These are phyloP conservation scores for Ectropis grisescens DNA, from an alignment of 1,140 invertebrate genomes.

Conservation along the genomic window DNA sequence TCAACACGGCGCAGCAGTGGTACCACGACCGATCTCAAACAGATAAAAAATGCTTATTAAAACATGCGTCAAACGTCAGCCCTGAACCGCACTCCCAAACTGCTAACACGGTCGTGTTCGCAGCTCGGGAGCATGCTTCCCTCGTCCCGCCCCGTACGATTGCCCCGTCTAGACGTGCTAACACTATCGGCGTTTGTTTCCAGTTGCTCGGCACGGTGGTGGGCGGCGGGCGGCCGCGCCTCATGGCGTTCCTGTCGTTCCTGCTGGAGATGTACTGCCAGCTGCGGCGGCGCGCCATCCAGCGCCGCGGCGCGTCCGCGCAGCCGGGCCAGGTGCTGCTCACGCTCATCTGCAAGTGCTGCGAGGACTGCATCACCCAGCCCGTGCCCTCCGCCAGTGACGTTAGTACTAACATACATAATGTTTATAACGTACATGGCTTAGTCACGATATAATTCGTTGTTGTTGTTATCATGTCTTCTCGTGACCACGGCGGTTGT, in stretches of 20 bases:
- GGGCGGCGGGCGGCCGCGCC: constrained; percentile 73
- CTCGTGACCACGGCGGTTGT: no score
- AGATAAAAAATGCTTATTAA: no score
- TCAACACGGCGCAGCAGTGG: constrained; percentile 92
- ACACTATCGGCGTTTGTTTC: no score
- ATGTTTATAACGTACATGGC: not conserved
- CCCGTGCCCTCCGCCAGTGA: constrained; percentile 84
- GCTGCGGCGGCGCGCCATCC: constrained; percentile 81
- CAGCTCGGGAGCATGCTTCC: no score
- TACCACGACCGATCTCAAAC: constrained; percentile 88
- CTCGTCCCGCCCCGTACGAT: no score
- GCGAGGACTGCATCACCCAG: constrained; percentile 84
- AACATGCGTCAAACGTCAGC: no score
- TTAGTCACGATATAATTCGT: no score
- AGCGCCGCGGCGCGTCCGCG: constrained; percentile 69
- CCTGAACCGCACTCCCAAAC: no score
- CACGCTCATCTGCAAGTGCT: constrained; percentile 86
- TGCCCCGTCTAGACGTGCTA: no score
- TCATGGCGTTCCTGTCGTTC: constrained; percentile 89
- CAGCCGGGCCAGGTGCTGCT: constrained; percentile 81
- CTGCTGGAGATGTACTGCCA: constrained; percentile 91
- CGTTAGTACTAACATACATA: constrained; percentile 63
- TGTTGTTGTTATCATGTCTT: no score
- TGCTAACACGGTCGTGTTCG: no score
- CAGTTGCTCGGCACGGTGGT: constrained; percentile 63